Evolutionary conservation across 2,888 invertebrate genomes (phyloP).

Genomic region (Poecilobothrus nobilitatus): DNA sequence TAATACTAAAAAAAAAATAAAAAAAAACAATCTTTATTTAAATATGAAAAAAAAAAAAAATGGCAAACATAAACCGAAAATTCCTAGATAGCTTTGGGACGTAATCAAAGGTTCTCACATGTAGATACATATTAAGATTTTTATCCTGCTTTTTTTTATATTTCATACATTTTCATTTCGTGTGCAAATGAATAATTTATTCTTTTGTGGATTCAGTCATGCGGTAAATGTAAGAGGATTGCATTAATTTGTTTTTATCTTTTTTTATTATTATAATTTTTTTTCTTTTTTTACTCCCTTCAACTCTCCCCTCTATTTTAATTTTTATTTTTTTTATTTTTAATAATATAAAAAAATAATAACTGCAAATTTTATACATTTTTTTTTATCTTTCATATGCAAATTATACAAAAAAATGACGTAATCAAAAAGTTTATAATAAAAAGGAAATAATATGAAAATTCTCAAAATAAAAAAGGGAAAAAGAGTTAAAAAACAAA

Average conservation of each 20-base stretch:
- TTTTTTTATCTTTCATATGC: not conserved
- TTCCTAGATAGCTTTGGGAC: not conserved
- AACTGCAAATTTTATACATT: not conserved
- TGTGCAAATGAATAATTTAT: conserved; percentile 1
- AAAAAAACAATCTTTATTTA: too few species aligned
- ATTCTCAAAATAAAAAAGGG: too few species aligned
- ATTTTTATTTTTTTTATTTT: not conserved
- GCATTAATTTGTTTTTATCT: not conserved
- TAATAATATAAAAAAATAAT: not conserved
- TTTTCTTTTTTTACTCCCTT: not conserved
- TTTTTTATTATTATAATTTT: not conserved
- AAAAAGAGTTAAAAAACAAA: too few species aligned
- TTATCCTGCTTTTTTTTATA: too few species aligned
- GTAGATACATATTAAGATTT: too few species aligned
- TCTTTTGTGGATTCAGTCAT: not conserved
- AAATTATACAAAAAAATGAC: not conserved
- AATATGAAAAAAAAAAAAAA: too few species aligned
- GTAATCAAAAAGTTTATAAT: not conserved
- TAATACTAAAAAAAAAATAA: too few species aligned
- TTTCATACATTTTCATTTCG: not conserved
- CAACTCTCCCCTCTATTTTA: not conserved
- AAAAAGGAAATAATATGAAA: too few species aligned
- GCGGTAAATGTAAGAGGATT: conserved; percentile 1
- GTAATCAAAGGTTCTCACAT: not conserved
- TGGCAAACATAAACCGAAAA: not conserved